These are phyloP conservation scores for Odontothrips loti DNA, from an alignment of 2,888 invertebrate genomes.

Conservation along the genomic window DNA sequence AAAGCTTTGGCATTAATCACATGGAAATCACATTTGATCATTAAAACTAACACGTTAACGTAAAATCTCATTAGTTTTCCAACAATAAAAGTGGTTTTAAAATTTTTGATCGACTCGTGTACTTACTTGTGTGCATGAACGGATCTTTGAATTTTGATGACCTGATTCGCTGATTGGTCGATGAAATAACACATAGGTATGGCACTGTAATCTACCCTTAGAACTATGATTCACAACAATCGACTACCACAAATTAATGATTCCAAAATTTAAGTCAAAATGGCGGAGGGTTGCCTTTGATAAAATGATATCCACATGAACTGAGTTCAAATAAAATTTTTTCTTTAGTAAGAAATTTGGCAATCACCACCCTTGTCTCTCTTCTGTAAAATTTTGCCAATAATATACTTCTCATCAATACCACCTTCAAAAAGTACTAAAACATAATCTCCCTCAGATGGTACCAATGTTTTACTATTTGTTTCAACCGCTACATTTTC, in stretches of 20 bases:
- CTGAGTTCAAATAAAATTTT: not conserved
- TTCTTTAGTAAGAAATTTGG: not conserved
- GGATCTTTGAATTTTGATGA: too few species aligned
- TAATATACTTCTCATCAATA: conserved; percentile 6
- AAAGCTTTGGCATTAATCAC: too few species aligned
- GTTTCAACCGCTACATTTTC: not conserved
- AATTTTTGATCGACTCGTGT: too few species aligned
- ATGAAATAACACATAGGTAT: too few species aligned
- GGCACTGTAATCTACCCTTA: not conserved
- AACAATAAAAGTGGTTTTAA: too few species aligned
- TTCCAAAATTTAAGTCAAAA: not conserved
- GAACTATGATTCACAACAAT: not conserved
- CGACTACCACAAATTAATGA: not conserved
- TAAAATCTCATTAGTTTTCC: too few species aligned
- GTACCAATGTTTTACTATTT: not conserved
- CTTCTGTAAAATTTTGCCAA: not conserved
- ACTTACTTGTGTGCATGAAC: too few species aligned
- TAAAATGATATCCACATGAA: not conserved
- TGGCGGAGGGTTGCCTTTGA: not conserved
- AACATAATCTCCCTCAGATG: conserved; percentile 7
- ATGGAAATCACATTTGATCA: too few species aligned
- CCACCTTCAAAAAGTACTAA: not conserved
- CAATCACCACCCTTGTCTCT: not conserved
- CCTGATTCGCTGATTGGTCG: too few species aligned
- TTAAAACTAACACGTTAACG: too few species aligned